Base-by-base conservation (phyloP, 2,888 invertebrate species). In the Caenorhabditis sp. region DNA sequence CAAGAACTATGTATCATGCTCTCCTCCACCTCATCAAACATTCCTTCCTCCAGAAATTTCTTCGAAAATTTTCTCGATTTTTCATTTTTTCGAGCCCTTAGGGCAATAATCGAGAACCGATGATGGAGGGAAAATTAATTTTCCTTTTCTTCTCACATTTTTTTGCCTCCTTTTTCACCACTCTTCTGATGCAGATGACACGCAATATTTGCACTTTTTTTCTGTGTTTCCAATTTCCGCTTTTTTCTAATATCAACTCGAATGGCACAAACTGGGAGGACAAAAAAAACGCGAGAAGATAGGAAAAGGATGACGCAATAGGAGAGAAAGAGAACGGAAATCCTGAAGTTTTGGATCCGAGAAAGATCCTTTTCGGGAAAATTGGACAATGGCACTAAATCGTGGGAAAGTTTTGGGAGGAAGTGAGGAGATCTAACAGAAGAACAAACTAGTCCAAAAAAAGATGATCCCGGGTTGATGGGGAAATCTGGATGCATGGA, bases 151-250 rank as follows among this genome's bases (percentile, higher is more conserved):
- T 44, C 38, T 58, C 51, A 69, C 38, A 59, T 47, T 56, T 31
- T 31, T 8, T 38, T n/a, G n/a, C n/a, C n/a, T n/a, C n/a, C n/a
- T n/a, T 56, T 26, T 24, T 35, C 31, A 2, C n/a, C 3, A 5
- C n/a, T 31, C n/a, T 19, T n/a, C 56, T 28, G 26, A 26, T 69
- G 56, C 70, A 59, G 70, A 73, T 73, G 74, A 49, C 75, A 75
- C 74, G 74, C 75, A 66, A 75, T 75, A 75, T 75, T 75, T 75
- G 73, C 63, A 64, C 66, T 64, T 22, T 61, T 41, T 31, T 61
- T 41, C 26, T 10, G 41, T 35, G 38, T 59, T 38, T 31, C 10
- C 35, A 19, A 2, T 61, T 61, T 41, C 44, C 24, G 12, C 10
- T 56, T 41, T 49, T 38, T 49, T n/a, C 28, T 41, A n/a, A 38